A percentile compares a stretch with the other conserved stretches of the same genome.
These are phyloP conservation scores for Eumacrocentrus americanus DNA, from an alignment of 2,888 invertebrate genomes.

Conservation along the genomic window DNA sequence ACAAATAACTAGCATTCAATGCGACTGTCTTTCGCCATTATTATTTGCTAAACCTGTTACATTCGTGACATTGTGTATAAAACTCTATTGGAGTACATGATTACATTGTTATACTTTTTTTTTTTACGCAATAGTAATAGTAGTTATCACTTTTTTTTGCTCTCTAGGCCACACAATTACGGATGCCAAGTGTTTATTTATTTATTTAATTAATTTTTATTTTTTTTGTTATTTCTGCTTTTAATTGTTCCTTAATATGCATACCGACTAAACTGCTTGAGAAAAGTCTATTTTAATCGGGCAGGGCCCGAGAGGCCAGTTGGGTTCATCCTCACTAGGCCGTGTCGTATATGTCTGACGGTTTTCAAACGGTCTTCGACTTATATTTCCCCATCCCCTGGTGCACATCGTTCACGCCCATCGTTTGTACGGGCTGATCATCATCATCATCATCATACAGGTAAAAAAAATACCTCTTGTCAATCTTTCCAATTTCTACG, in stretches of 20 bases:
- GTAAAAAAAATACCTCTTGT: slow-evolving; percentile 31
- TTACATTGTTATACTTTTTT: slow-evolving; percentile 56
- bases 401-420: slow-evolving; percentile 38
- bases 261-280: slow-evolving; percentile 42
- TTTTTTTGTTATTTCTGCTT: slow-evolving; percentile 30
- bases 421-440: slow-evolving; percentile 44
- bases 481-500: not conserved
- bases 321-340: slow-evolving; percentile 61
- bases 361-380: slow-evolving; percentile 20
- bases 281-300: slow-evolving; percentile 45
- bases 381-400: slow-evolving; percentile 26
- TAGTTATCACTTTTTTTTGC: slow-evolving; percentile 61
- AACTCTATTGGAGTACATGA: slow-evolving; percentile 62
- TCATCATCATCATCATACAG: no score
- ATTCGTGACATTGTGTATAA: slow-evolving; percentile 62
- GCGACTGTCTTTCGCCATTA: slow-evolving; percentile 49
- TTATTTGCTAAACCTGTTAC: slow-evolving; percentile 59
- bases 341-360: slow-evolving; percentile 47
- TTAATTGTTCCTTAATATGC: slow-evolving; percentile 38
- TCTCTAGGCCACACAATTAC: slow-evolving; percentile 61
- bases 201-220: slow-evolving; percentile 15
- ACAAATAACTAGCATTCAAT: slow-evolving; percentile 61
- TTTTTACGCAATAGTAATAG: slow-evolving; percentile 51
- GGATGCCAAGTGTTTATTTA: slow-evolving; percentile 49
- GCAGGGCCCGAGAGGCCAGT: slow-evolving; percentile 59